Percentiles rank a stretch among this genome's conserved stretches.
Evolutionary conservation across 2,888 invertebrate genomes (phyloP).

Genomic region (Macaria liturata): DNA sequence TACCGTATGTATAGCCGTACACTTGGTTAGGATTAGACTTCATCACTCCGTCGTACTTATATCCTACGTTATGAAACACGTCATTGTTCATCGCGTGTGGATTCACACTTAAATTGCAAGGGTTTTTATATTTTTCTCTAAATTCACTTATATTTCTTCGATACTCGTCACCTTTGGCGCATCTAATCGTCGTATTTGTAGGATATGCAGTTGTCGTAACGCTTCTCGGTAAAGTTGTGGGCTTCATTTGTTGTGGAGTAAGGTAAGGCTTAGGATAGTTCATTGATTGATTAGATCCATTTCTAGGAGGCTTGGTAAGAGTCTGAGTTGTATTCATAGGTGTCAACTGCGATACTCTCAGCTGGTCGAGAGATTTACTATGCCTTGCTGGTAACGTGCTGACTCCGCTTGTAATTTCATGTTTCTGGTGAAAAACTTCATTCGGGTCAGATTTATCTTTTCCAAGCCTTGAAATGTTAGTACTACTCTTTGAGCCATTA

Average conservation of each 20-base stretch:
- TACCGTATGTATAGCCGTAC: constrained; percentile 80
- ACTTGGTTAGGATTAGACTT: constrained; percentile 74
- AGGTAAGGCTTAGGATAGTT: constrained; percentile 75
- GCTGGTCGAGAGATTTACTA: constrained; percentile 92
- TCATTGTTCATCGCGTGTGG: constrained; percentile 68
- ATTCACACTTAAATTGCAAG: constrained; percentile 67
- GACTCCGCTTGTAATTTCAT: constrained; percentile 73
- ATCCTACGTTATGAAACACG: constrained; percentile 73
- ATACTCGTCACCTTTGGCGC: constrained; percentile 79
- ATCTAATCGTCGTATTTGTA: constrained; percentile 70
- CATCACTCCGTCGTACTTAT: constrained; percentile 70
- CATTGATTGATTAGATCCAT: constrained; percentile 70
- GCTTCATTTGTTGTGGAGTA: constrained; percentile 70
- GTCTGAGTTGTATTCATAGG: constrained; percentile 61
- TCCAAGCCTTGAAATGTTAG: constrained; percentile 53
- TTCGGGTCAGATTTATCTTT: constrained; percentile 60
- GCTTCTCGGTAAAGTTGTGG: constrained; percentile 77
- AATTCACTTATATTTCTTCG: constrained; percentile 85
- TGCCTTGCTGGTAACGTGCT: constrained; percentile 87
- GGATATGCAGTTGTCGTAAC: constrained; percentile 75
- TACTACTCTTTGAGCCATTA: constrained; percentile 57
- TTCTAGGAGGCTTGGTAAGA: constrained; percentile 62
- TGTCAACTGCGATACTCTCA: constrained; percentile 82
- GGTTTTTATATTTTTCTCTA: constrained; percentile 85
- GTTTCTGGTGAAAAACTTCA: constrained; percentile 65